Evolutionary conservation across 2,797 vertebrate genomes (phyloP), one percentile per base, ranked within the genome.

Genomic region (Artibeus jamaicensis): DNA sequence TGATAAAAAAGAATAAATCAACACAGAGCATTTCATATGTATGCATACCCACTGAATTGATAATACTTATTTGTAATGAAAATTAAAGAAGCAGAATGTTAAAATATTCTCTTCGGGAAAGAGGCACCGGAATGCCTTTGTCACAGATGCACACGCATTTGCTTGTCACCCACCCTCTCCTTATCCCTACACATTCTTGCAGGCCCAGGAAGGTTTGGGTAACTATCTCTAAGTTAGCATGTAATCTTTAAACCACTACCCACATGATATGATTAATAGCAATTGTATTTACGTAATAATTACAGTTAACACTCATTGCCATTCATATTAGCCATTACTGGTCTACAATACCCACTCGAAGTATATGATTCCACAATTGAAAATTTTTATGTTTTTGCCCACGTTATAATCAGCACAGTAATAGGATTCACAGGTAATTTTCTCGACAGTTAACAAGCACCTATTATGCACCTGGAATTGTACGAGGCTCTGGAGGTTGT

Each of bases 11-110:
- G 86, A 97, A 93, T 89, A 93, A 77, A 92, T 81, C 95, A 90
- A 86, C 70, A 94, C 39, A 70, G 78, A 95, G 26, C 29, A 73
- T 87, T 94, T 95, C 68, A 68, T 67, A 92, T 77, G 90, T 84
- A 94, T 94, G 91, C 88, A 78, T 73, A 68, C 26, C 87, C 59
- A 22, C 88, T 96, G 95, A 97, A 95, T 81, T 91, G 92, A 91
- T 93, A 93, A 93, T 67, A 86, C 62, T 86, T 95, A 94, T 65
- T 96, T 95, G 86, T 91, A 94, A 97, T 95, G 83, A 95, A 94
- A 93, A 93, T 96, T 92, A 93, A 96, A 82, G 74, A 95, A 94
- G 82, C 59, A 92, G 83, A 92, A 93, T 93, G 87, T 84, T 96
- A 93, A 96, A 96, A 92, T 92, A 55, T 91, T 90, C 73, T 92